A percentile compares a stretch with the other conserved stretches of the same genome.
Evolutionary conservation across 2,888 invertebrate genomes (phyloP).

Genomic region (Strigamia transsilvanica): DNA sequence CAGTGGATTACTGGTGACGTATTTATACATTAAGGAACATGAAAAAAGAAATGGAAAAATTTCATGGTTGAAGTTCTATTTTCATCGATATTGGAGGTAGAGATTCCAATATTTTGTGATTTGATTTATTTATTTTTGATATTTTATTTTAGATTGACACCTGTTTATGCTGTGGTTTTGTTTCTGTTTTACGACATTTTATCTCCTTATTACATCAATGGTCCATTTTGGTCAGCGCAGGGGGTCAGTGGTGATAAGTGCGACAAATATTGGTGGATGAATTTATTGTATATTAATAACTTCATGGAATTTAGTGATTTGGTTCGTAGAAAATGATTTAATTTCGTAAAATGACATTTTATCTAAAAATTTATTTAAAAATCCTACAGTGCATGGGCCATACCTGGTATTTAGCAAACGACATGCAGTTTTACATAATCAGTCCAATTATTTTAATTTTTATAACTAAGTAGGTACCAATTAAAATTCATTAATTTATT

Average conservation of each 20-base stretch:
- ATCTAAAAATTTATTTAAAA: no score
- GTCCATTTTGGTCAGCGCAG: slow-evolving; percentile 40
- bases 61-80: slow-evolving; percentile 41
- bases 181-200: neutral
- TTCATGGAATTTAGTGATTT: slow-evolving; percentile 67
- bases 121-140: neutral
- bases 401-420: slow-evolving; percentile 51
- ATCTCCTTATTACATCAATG: neutral
- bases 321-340: neutral
- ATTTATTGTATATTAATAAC: slow-evolving; percentile 40
- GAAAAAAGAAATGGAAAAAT: slow-evolving; percentile 14
- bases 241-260: neutral
- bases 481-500: neutral
- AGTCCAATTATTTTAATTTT: slow-evolving; percentile 43
- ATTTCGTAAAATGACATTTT: no score
- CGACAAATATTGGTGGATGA: slow-evolving; percentile 31
- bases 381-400: slow-evolving; percentile 47
- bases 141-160: slow-evolving; percentile 32
- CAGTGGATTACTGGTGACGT: slow-evolving; percentile 37
- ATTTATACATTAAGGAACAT: slow-evolving; percentile 9
- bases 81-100: slow-evolving; percentile 38
- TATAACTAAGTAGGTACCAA: neutral
- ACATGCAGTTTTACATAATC: slow-evolving; percentile 50
- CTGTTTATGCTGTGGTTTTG: slow-evolving; percentile 19
- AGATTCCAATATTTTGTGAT: neutral